These are phyloP conservation scores for Pharmacophagus antenor DNA, from an alignment of 2,888 invertebrate species.

Conservation along the genomic window DNA sequence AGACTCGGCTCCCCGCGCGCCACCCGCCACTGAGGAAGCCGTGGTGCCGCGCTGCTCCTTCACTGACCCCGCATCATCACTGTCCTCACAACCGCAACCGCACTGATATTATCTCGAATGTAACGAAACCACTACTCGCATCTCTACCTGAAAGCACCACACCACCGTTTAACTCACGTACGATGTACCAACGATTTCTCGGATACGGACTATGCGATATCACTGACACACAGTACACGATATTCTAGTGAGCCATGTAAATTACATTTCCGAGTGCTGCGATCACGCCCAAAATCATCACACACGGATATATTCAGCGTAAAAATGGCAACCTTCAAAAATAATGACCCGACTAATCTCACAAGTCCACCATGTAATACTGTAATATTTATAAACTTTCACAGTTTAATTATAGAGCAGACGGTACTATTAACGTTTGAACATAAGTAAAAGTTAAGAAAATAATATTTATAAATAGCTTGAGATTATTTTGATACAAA, in stretches of 20 bases:
- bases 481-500: slow-evolving; percentile 80
- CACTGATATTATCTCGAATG: slow-evolving; percentile 79
- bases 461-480: slow-evolving; percentile 82
- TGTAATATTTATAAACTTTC: slow-evolving; percentile 81
- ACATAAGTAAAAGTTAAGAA: slow-evolving; percentile 81
- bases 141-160: slow-evolving; percentile 73
- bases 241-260: slow-evolving; percentile 16
- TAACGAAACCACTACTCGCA: slow-evolving; percentile 76
- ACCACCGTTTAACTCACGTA: slow-evolving; percentile 37
- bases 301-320: slow-evolving; percentile 67
- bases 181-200: slow-evolving; percentile 33
- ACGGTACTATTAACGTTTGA: slow-evolving; percentile 80
- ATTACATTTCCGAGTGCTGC: slow-evolving; percentile 28
- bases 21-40: slow-evolving; percentile 78
- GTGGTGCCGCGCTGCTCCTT: slow-evolving; percentile 71
- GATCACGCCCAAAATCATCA: slow-evolving; percentile 72
- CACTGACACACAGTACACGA: slow-evolving; percentile 27
- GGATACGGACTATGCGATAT: slow-evolving; percentile 29
- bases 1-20: slow-evolving; percentile 80
- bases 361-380: slow-evolving; percentile 70
- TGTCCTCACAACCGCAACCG: slow-evolving; percentile 69
- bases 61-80: slow-evolving; percentile 83
- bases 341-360: slow-evolving; percentile 65
- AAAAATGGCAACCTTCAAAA: slow-evolving; percentile 79
- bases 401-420: slow-evolving; percentile 78